Base-by-base conservation (phyloP, 2,797 vertebrate genomes). In the Molossus molossus region DNA sequence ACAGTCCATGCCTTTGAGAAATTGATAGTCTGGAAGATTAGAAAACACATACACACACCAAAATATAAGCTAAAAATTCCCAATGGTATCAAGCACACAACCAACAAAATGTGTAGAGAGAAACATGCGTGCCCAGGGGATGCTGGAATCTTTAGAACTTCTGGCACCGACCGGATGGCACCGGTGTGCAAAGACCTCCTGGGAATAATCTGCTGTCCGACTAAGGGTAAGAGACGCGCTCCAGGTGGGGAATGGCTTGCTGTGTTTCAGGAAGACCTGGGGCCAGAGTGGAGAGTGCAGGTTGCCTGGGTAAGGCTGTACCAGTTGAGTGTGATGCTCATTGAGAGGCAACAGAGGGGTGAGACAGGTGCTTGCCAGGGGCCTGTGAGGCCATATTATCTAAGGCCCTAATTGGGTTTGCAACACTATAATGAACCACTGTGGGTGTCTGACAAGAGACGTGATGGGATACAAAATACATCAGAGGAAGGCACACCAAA, bases 331-430 rank as follows among this genome's bases (percentile, higher is more conserved):
- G 17, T 29, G 55, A 27, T 25, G n/a, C 57, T 69, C 37, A 64
- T 27, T 55, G 55, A 58, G 60, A 62, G 13, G 29, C 37, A 77
- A 17, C 0, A 20, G 57, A 23, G 65, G 27, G 27, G 20, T 37
- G 58, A 82, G 67, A 83, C 21, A 82, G 73, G n/a, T 3, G 1
- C 58, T 23, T 81, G 83, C 65, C 45, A 75, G 83, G 76, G 67
- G 18, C 29, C 45, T 45, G 10, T 20, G 83, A 75, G 18, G 45
- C 70, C 29, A 45, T 23, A 3, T 95, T 84, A 80, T 92, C 64
- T 55, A 72, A 86, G 15, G 3, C 69, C 67, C 37, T 95, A 90
- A 96, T 87, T 97, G 96, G 93, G 96, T 96, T 97, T 96, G 87
- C 85, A 92, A 65, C 58, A 88, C 73, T 50, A 15, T 93, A 84